Percentiles rank a stretch among this genome's conserved stretches.
Evolutionary conservation across 1,140 invertebrate genomes (phyloP).

Genomic region (Drosophila repletoides): DNA sequence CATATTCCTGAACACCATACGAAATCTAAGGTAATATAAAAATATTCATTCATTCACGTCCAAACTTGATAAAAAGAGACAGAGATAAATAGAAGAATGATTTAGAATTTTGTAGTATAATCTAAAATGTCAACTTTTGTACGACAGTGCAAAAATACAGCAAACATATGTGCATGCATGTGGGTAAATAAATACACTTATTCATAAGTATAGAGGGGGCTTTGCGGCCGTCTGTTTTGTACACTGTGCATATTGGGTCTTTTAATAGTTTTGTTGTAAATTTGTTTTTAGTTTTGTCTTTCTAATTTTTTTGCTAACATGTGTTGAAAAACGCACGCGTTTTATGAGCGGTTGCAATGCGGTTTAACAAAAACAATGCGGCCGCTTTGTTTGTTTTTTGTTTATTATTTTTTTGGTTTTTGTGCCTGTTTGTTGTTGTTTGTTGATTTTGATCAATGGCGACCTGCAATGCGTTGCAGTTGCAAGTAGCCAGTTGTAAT

Average conservation of each 20-base stretch:
- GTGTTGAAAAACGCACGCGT: constrained; percentile 26
- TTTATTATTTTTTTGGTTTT: constrained; percentile 30
- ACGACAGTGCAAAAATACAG: background rate
- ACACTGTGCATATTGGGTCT: constrained; percentile 17
- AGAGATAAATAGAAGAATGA: too few relatives aligned
- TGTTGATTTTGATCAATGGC: constrained; percentile 67
- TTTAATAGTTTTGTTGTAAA: constrained; percentile 27
- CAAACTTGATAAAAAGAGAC: too few relatives aligned
- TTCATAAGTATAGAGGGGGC: background rate
- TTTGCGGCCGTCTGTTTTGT: constrained; percentile 22
- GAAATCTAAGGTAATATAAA: too few relatives aligned
- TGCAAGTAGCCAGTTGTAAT: constrained; percentile 17
- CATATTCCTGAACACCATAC: too few relatives aligned
- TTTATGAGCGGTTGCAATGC: constrained; percentile 60
- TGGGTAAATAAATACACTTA: too few relatives aligned
- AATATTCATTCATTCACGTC: too few relatives aligned
- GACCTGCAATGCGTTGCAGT: constrained; percentile 31
- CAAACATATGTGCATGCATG: too few relatives aligned
- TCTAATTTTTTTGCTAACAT: constrained; percentile 9
- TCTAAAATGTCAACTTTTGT: background rate
- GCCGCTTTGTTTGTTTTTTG: constrained; percentile 49
- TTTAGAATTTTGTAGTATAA: background rate
- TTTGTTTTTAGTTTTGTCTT: constrained; percentile 1
- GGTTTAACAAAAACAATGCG: constrained; percentile 74
- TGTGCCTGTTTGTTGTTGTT: constrained; percentile 19